Base-by-base conservation (phyloP, 2,888 invertebrate species). In the Archips xylosteana region DNA sequence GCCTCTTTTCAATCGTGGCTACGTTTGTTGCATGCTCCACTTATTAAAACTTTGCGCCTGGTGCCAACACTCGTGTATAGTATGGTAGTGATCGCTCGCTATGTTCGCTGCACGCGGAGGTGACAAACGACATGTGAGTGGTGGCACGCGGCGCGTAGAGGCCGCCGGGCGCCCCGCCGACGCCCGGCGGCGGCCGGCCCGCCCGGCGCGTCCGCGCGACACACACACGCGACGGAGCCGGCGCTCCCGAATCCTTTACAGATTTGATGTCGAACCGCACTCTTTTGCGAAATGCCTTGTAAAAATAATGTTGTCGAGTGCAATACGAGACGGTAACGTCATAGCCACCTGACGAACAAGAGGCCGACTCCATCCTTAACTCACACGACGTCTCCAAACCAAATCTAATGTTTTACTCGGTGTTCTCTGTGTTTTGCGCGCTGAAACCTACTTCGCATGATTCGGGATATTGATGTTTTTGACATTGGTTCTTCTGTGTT, bases 391-490 rank as follows among this genome's bases (percentile, higher is more conserved):
- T 83, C 80, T 87, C 86, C 83, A 88, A 78, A 60, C 69, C 83
- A 83, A 87, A 85, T 83, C 86, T 85, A 87, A 84, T 85, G 87
- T 85, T 81, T 79, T 77, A 84, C 79, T 92, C 89, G 89, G 85
- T 92, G 92, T 93, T 90, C 87, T 89, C 85, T 87, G 88, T 92
- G 90, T 91, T 88, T 72, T 86, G 84, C 88, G 90, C 91, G 91
- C 90, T 91, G 88, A 88, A 86, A 89, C 88, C 87, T 91, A 91
- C 89, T 90, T 92, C 90, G 93, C 93, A 94, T 94, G 94, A 88
- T 84, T 89, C 88, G 85, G 87, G 85, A 87, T 86, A 87, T 90
- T 92, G 89, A 90, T 92, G 90, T 92, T 88, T 85, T 77, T 77
- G 64, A 75, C 63, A 76, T 60, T 74, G 74, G 70, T 70, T 74